Evolutionary conservation across 2,888 invertebrate genomes (phyloP).

Genomic region (Chouioia cunea): DNA sequence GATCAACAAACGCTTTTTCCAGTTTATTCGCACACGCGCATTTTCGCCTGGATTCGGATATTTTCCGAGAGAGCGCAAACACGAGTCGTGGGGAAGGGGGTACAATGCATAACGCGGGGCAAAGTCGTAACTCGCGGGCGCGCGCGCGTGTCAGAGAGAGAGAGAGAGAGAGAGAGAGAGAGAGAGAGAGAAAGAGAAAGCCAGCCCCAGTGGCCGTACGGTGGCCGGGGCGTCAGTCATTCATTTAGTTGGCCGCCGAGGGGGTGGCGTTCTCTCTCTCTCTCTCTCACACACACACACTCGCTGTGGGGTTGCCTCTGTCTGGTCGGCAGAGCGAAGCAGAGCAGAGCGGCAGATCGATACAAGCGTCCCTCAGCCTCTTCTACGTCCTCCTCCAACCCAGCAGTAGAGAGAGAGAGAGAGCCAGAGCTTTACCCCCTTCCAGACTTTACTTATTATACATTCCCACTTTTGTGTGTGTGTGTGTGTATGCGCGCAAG

Average conservation of each 20-base stretch:
- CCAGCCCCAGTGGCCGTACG: slow-evolving; percentile 59
- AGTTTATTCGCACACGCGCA: no score
- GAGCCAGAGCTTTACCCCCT: slow-evolving; percentile 52
- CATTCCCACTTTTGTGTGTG: slow-evolving; percentile 62
- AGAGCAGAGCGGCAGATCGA: slow-evolving; percentile 60
- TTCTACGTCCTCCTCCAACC: slow-evolving; percentile 49
- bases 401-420: slow-evolving; percentile 48
- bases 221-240: slow-evolving; percentile 58
- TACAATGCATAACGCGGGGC: no score
- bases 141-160: slow-evolving; percentile 2
- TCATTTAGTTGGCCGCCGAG: slow-evolving; percentile 67
- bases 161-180: slow-evolving; percentile 18
- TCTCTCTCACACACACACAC: slow-evolving; percentile 50
- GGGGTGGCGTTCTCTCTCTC: slow-evolving; percentile 58
- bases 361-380: slow-evolving; percentile 60
- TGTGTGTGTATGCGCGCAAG: no score
- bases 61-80: background rate
- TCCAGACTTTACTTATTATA: slow-evolving; percentile 65
- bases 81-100: background rate
- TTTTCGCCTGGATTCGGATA: no score
- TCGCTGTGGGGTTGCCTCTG: slow-evolving; percentile 12
- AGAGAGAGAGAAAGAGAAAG: slow-evolving; percentile 28
- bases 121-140: background rate
- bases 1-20: no score
- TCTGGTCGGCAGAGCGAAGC: slow-evolving; percentile 47